phyloP scores from a whole-genome alignment of 2,113 vertebrate genomes.

The Tetraodon nigroviridis region DNA sequence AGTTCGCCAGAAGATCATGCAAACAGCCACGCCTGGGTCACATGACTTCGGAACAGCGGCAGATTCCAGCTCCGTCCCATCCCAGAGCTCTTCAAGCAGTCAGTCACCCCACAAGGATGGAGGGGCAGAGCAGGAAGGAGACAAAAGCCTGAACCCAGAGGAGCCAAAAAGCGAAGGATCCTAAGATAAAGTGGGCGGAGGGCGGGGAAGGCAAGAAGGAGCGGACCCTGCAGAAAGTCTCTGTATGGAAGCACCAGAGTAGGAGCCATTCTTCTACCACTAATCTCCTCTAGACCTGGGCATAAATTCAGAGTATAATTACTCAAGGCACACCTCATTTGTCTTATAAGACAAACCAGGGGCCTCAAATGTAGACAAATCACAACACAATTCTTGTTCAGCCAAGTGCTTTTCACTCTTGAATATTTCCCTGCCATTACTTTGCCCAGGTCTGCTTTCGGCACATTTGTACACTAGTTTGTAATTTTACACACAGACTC shows the following conservation, averaged over 20 bases:
- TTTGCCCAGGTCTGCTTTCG: constrained; percentile 58
- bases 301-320: constrained; percentile 13
- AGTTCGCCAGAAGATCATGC: constrained; percentile 95
- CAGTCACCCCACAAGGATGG: constrained; percentile 54
- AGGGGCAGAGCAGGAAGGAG: constrained; percentile 49
- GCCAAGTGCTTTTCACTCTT: constrained; percentile 35
- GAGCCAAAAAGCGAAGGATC: constrained; percentile 68
- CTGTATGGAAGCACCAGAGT: constrained; percentile 31
- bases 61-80: constrained; percentile 30
- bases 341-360: constrained; percentile 30
- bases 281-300: constrained; percentile 54
- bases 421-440: constrained; percentile 23
- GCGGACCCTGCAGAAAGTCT: constrained; percentile 33
- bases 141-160: constrained; percentile 53
- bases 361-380: constrained; percentile 47
- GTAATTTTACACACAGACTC: constrained; percentile 57
- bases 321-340: constrained; percentile 39
- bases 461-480: constrained; percentile 65
- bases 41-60: constrained; percentile 57
- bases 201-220: too few relatives aligned
- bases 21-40: constrained; percentile 79
- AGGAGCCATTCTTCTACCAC: constrained; percentile 34
- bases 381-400: constrained; percentile 34
- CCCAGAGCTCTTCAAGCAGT: constrained; percentile 58
- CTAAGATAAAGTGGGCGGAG: constrained; percentile 43